These are phyloP conservation scores for Macroglossus sobrinus DNA, from an alignment of 2,113 vertebrate genomes.

Conservation along the genomic window DNA sequence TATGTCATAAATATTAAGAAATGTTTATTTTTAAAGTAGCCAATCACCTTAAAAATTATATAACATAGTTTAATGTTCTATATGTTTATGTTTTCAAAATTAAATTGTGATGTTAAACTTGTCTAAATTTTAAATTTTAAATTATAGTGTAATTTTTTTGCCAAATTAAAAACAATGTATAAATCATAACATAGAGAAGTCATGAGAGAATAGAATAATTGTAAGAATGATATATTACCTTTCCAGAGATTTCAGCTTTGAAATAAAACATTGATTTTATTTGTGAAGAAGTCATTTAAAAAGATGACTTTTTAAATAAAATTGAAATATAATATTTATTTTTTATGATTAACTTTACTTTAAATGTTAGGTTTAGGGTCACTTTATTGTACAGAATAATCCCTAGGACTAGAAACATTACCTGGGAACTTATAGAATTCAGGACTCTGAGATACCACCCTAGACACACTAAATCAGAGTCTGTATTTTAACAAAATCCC, in stretches of 20 bases:
- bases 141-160: not conserved
- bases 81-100: not conserved
- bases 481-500: not conserved
- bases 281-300: not conserved
- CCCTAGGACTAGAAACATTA: not conserved
- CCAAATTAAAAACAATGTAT: not conserved
- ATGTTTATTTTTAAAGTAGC: not conserved
- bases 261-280: not conserved
- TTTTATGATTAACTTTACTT: not conserved
- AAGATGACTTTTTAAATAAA: not conserved
- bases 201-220: not conserved
- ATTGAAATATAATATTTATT: not conserved
- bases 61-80: not conserved
- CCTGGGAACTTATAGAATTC: not conserved
- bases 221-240: not conserved
- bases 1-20: not conserved
- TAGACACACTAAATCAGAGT: not conserved
- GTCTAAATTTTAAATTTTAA: not conserved
- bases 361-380: not conserved
- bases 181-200: not conserved
- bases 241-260: not conserved
- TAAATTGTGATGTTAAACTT: not conserved
- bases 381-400: not conserved
- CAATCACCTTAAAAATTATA: not conserved
- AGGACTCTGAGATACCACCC: not conserved